These are phyloP conservation scores for Pelosia muscerda DNA, from an alignment of 2,888 invertebrate genomes.

Conservation along the genomic window DNA sequence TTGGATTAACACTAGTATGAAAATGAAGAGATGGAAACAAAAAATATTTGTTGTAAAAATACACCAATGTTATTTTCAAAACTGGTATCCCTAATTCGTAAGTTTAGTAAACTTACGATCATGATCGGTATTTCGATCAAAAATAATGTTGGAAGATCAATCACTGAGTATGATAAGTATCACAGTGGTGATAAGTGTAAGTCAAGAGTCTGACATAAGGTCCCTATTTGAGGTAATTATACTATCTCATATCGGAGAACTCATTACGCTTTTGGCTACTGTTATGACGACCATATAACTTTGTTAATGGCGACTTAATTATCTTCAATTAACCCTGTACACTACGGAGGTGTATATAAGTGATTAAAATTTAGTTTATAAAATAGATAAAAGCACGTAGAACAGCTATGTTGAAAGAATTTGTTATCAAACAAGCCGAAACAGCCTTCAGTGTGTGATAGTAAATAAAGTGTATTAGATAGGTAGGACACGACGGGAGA, in stretches of 20 bases:
- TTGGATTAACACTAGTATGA: too few relatives aligned
- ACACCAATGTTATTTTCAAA: too few relatives aligned
- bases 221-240: background rate
- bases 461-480: too few relatives aligned
- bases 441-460: too few relatives aligned
- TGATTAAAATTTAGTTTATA: background rate
- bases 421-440: too few relatives aligned
- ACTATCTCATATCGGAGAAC: conserved; percentile 1
- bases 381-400: background rate
- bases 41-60: too few relatives aligned
- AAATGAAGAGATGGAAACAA: too few relatives aligned
- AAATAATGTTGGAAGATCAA: background rate
- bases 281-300: background rate
- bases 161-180: background rate
- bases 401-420: too few relatives aligned
- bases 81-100: too few relatives aligned
- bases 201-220: background rate
- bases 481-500: too few relatives aligned
- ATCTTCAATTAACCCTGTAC: background rate
- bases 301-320: background rate
- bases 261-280: background rate
- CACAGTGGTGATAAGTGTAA: background rate
- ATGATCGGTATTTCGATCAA: too few relatives aligned
- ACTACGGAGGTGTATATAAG: background rate
- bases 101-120: too few relatives aligned